These are phyloP conservation scores for Triplophysa rosa DNA, from an alignment of 2,113 vertebrate species.

Conservation along the genomic window DNA sequence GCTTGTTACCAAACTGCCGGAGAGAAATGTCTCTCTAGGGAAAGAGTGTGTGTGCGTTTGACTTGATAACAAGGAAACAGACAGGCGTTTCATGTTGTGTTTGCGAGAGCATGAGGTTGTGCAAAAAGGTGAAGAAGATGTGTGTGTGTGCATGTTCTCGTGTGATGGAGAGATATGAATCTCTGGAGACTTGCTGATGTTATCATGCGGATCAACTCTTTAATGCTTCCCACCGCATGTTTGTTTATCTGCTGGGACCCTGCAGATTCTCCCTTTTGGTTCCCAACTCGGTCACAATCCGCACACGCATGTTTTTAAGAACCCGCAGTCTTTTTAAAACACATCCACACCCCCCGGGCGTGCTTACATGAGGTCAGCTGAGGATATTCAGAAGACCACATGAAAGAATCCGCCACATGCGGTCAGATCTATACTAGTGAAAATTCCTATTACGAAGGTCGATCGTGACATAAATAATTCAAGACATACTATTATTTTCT, in stretches of 20 bases:
- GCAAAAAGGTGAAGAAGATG: conserved; percentile 15
- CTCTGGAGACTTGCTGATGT: conserved; percentile 45
- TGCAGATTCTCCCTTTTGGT: conserved; percentile 35
- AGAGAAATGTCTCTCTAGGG: conserved; percentile 27
- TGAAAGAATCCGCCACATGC: background rate
- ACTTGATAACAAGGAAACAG: conserved; percentile 24
- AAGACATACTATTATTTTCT: background rate
- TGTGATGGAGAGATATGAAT: conserved; percentile 6
- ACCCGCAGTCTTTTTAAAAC: background rate
- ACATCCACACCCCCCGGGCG: background rate
- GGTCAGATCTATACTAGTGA: background rate
- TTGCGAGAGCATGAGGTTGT: conserved; percentile 2
- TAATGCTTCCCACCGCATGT: conserved; percentile 35
- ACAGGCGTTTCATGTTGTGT: conserved; percentile 28
- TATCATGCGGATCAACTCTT: conserved; percentile 47
- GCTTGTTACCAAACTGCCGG: conserved; percentile 17
- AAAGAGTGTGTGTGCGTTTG: conserved; percentile 13
- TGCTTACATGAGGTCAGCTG: background rate
- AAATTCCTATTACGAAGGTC: background rate
- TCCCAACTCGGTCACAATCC: background rate
- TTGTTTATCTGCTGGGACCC: conserved; percentile 48
- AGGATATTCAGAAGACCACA: background rate
- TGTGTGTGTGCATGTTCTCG: conserved; percentile 19
- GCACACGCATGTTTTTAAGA: background rate
- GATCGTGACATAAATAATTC: background rate